phyloP scores from a whole-genome alignment of 2,888 invertebrate genomes.

The Lymantria monacha region DNA sequence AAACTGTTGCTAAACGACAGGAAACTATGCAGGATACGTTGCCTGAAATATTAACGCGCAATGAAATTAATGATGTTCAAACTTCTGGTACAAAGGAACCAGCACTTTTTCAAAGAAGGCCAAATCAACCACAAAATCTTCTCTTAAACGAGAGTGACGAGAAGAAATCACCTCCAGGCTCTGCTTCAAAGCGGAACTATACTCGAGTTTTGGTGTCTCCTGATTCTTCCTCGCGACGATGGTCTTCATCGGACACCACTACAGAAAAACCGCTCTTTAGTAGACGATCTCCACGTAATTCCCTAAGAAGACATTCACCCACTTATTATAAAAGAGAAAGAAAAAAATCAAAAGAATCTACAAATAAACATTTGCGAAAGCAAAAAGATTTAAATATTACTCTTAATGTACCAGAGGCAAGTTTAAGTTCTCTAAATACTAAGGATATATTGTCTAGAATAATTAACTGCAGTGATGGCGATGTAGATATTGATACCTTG shows the following conservation, averaged over 20 bases:
- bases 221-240: slow-evolving; percentile 41
- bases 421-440: slow-evolving; percentile 63
- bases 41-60: slow-evolving; percentile 64
- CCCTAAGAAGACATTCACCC: slow-evolving; percentile 50
- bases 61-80: slow-evolving; percentile 54
- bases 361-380: slow-evolving; percentile 29
- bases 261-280: slow-evolving; percentile 54
- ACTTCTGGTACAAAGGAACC: slow-evolving; percentile 68
- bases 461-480: slow-evolving; percentile 66
- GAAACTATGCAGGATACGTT: slow-evolving; percentile 50
- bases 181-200: slow-evolving; percentile 49
- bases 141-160: slow-evolving; percentile 12
- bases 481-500: slow-evolving; percentile 75
- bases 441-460: slow-evolving; percentile 71
- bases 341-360: slow-evolving; percentile 48
- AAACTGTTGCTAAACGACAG: slow-evolving; percentile 47
- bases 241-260: slow-evolving; percentile 31
- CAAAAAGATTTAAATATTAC: slow-evolving; percentile 68
- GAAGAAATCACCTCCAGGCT: slow-evolving; percentile 10
- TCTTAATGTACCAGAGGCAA: slow-evolving; percentile 70
- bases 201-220: slow-evolving; percentile 72
- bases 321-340: slow-evolving; percentile 57
- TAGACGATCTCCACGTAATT: slow-evolving; percentile 50
- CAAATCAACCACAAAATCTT: slow-evolving; percentile 51
- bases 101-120: slow-evolving; percentile 69